phyloP scores from a whole-genome alignment of 2,113 vertebrate genomes.

The Sturnira hondurensis region DNA sequence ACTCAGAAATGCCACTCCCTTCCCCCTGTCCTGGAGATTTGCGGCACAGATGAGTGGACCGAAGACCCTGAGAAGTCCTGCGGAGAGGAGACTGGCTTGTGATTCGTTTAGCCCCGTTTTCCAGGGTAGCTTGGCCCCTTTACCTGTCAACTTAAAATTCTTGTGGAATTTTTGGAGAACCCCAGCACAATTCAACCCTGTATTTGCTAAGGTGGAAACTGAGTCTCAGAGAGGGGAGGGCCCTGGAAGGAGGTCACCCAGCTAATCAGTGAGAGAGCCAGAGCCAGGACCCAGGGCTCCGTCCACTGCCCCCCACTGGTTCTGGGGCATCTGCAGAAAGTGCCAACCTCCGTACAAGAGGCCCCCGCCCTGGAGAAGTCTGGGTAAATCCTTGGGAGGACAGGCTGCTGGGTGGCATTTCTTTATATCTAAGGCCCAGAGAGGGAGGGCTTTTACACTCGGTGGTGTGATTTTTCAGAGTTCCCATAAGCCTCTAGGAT shows the following conservation, averaged over 20 bases:
- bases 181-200: background rate
- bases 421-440: slow-evolving; percentile 2
- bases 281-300: background rate
- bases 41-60: background rate
- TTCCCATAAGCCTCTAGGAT: background rate
- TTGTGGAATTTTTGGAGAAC: background rate
- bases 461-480: slow-evolving; percentile 23
- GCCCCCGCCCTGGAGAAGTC: background rate
- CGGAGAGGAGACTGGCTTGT: background rate
- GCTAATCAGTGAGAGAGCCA: background rate
- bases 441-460: slow-evolving; percentile 16
- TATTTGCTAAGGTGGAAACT: background rate
- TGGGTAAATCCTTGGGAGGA: background rate
- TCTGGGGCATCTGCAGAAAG: background rate
- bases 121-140: background rate
- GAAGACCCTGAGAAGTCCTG: background rate
- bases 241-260: background rate
- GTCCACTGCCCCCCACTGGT: background rate
- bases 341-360: background rate
- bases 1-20: background rate
- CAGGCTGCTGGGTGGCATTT: background rate
- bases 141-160: background rate
- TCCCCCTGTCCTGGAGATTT: background rate
- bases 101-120: background rate
- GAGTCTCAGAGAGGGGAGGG: background rate